These are phyloP conservation scores for Ectemnius lituratus DNA, from an alignment of 2,888 invertebrate species.

Conservation along the genomic window DNA sequence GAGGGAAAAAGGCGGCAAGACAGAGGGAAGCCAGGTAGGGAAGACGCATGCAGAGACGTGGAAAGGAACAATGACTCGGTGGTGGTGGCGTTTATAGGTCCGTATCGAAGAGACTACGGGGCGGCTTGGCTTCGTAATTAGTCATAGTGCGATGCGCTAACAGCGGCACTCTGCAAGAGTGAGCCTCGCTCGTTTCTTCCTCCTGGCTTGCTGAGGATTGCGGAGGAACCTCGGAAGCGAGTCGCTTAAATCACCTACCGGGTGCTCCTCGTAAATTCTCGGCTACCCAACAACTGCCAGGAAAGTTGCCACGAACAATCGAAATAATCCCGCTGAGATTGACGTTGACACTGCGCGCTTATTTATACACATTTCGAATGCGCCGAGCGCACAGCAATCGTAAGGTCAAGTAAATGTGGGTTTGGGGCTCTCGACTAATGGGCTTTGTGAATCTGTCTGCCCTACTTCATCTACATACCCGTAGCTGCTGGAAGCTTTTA, in stretches of 20 bases:
- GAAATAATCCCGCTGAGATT: too few species aligned
- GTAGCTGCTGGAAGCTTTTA: slow-evolving; percentile 18
- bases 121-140: slow-evolving; percentile 69
- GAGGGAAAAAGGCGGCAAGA: neutral
- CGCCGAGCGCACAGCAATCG: too few species aligned
- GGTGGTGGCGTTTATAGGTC: slow-evolving; percentile 56
- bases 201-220: slow-evolving; percentile 44
- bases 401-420: too few species aligned
- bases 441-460: too few species aligned
- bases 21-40: slow-evolving; percentile 13
- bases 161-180: slow-evolving; percentile 77
- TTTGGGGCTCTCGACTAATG: too few species aligned
- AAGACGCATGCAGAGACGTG: slow-evolving; percentile 51
- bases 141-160: slow-evolving; percentile 77
- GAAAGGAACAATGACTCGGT: slow-evolving; percentile 63
- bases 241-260: slow-evolving; percentile 47
- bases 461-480: too few species aligned
- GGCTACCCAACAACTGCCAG: too few species aligned
- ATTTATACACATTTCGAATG: too few species aligned
- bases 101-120: slow-evolving; percentile 51
- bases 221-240: slow-evolving; percentile 50
- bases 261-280: slow-evolving; percentile 31
- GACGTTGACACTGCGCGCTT: too few species aligned
- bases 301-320: too few species aligned
- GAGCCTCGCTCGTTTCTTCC: slow-evolving; percentile 61